A percentile compares a stretch with the other conserved stretches of the same genome.
Evolutionary conservation across 2,113 vertebrate species (phyloP).

Genomic region (Dipodomys merriami): DNA sequence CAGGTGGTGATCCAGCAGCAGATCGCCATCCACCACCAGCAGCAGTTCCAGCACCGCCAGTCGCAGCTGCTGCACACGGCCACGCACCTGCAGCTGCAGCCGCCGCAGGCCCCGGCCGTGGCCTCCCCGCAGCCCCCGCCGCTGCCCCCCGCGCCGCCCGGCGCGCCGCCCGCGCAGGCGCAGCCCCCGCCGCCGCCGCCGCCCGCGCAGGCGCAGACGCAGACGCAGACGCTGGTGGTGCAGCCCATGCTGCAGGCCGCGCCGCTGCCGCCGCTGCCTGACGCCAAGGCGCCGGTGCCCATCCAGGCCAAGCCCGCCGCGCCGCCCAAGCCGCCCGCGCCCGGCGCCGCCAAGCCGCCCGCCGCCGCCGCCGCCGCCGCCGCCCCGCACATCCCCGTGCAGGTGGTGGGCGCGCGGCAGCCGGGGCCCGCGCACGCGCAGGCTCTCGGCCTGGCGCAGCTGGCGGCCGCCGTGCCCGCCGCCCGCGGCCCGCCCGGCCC

Average conservation of each 20-base stretch:
- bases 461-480: conserved; percentile 82
- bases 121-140: conserved; percentile 86
- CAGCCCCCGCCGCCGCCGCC: conserved; percentile 90
- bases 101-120: conserved; percentile 77
- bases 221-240: conserved; percentile 96
- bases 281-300: conserved; percentile 86
- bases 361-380: conserved; percentile 82
- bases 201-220: conserved; percentile 80
- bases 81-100: conserved; percentile 87
- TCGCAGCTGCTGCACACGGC: conserved; percentile 95
- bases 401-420: conserved; percentile 96
- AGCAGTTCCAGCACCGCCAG: conserved; percentile 93
- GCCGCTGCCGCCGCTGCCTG: conserved; percentile 84
- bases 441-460: conserved; percentile 92
- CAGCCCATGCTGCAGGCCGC: conserved; percentile 95
- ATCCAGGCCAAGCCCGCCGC: conserved; percentile 94
- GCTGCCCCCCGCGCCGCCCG: conserved; percentile 85
- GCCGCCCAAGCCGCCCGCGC: conserved; percentile 87
- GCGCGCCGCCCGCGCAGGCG: conserved; percentile 83
- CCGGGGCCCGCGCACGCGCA: conserved; percentile 91
- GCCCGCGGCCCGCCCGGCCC: conserved; percentile 85
- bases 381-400: conserved; percentile 94
- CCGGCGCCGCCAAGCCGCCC: conserved; percentile 86
- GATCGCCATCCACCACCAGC: conserved; percentile 90
- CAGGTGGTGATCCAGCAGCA: conserved; percentile 91